Conservation (phyloP, 2,888 invertebrate genomes). For the Xestoiulus laeticollis region DNA sequence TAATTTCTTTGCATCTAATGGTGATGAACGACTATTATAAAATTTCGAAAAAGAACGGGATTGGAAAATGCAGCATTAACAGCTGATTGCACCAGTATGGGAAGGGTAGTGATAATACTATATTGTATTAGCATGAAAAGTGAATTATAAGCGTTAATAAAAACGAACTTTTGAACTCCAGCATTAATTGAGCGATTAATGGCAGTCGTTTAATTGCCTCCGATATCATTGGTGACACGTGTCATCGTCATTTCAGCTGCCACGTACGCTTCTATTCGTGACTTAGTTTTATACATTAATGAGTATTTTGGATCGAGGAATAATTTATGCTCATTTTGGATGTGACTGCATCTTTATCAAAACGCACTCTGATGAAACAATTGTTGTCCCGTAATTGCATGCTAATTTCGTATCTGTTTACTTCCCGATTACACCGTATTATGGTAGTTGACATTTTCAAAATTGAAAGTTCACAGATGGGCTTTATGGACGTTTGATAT, state of each 20-base stretch:
- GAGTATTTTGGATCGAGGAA: not conserved
- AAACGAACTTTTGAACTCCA: not conserved
- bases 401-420: constrained; percentile 31
- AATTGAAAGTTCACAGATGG: constrained; percentile 21
- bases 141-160: not conserved
- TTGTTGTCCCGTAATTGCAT: constrained; percentile 14
- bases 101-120: too few relatives aligned
- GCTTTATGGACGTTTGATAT: not conserved
- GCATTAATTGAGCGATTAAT: constrained; percentile 29
- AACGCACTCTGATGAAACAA: not conserved
- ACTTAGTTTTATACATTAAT: constrained; percentile 18
- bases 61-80: too few relatives aligned
- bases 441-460: not conserved
- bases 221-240: not conserved
- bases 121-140: not conserved
- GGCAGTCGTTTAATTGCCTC: not conserved
- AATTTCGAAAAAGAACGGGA: too few relatives aligned
- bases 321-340: constrained; percentile 27
- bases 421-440: not conserved
- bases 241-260: not conserved
- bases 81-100: too few relatives aligned
- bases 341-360: not conserved
- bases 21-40: too few relatives aligned
- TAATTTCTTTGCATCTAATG: too few relatives aligned
- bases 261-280: not conserved